Conservation (phyloP, 2,113 vertebrate species). For the Speoplatyrhinus poulsoni region DNA sequence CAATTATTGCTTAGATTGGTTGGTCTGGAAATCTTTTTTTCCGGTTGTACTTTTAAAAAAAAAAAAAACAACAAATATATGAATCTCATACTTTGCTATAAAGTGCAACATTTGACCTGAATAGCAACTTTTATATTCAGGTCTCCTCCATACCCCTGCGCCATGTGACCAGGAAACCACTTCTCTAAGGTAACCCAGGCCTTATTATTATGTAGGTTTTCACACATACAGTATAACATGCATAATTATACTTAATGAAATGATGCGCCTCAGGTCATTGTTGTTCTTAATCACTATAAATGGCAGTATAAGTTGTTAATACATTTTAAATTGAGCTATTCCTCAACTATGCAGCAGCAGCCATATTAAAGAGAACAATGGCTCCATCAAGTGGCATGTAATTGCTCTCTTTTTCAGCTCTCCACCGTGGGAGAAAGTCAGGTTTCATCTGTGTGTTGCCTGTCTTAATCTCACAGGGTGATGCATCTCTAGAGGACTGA, state of each 20-base stretch:
- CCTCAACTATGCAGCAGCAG: constrained; percentile 19
- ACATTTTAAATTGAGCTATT: constrained; percentile 42
- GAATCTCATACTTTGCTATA: neutral
- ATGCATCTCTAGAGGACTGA: constrained; percentile 66
- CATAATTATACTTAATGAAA: constrained; percentile 9
- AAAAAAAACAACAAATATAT: too few relatives aligned
- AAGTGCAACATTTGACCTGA: constrained; percentile 4
- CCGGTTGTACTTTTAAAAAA: too few relatives aligned
- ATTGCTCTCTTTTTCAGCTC: constrained; percentile 48
- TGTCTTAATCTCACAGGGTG: constrained; percentile 44
- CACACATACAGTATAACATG: neutral
- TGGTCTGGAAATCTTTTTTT: too few relatives aligned
- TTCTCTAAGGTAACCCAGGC: constrained; percentile 35
- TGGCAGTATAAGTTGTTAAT: constrained; percentile 36
- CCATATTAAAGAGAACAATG: constrained; percentile 45
- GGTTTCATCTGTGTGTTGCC: constrained; percentile 1
- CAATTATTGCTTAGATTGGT: too few relatives aligned
- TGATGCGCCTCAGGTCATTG: neutral
- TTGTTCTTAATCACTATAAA: constrained; percentile 13
- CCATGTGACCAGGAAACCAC: neutral
- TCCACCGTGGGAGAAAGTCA: constrained; percentile 43
- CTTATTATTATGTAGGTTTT: neutral
- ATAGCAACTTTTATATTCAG: constrained; percentile 35
- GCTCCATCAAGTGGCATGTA: constrained; percentile 54
- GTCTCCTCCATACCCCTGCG: neutral